A percentile compares a stretch with the other conserved stretches of the same genome.
phyloP scores from a whole-genome alignment of 2,888 invertebrate species.

The Tenthredo amoena region DNA sequence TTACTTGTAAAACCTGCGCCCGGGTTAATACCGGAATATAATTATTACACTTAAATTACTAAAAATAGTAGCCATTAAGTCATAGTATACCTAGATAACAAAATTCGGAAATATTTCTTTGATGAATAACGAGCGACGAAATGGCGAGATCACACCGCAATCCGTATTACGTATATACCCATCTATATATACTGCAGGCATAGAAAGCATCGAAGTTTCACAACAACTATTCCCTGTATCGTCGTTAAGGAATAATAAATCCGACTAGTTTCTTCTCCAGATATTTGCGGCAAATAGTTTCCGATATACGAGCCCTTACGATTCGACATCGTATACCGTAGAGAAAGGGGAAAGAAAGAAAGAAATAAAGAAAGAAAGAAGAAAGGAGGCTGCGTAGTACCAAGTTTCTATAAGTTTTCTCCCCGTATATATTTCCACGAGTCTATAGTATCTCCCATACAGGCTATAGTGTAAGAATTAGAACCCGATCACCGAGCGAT shows the following conservation, averaged over 20 bases:
- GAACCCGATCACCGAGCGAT: not conserved
- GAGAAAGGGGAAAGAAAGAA: not conserved
- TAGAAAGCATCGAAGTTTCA: constrained; percentile 14
- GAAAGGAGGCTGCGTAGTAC: not conserved
- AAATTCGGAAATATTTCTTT: not conserved
- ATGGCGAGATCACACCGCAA: not conserved
- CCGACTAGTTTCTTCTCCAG: not conserved
- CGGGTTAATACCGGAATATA: not conserved
- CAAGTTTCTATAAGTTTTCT: constrained; percentile 17
- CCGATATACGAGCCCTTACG: not conserved
- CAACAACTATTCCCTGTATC: constrained; percentile 16
- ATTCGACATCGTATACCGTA: not conserved
- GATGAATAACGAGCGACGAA: not conserved
- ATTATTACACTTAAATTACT: not conserved
- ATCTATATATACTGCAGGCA: not conserved
- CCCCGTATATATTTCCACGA: constrained; percentile 12
- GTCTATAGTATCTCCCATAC: not conserved
- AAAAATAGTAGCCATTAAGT: no score
- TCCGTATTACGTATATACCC: not conserved
- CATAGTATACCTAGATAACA: not conserved
- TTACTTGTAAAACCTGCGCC: not conserved
- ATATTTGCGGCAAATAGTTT: not conserved
- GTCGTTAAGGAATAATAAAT: not conserved
- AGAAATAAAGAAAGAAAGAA: not conserved
- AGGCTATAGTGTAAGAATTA: not conserved